Conservation (phyloP, 2,797 vertebrate species). For the Acanthurus leucopareius region DNA sequence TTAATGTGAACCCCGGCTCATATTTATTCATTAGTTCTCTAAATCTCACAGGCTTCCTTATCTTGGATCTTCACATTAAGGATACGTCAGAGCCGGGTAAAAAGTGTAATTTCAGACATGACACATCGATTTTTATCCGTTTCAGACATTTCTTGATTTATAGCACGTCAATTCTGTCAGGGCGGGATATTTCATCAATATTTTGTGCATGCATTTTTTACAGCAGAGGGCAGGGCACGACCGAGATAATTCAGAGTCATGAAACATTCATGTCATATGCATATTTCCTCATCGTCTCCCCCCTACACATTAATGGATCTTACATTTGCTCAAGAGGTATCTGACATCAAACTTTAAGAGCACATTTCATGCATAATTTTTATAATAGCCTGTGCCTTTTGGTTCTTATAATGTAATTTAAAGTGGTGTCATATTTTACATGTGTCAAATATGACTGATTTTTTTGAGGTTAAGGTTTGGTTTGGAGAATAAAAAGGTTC, state of each 20-base stretch:
- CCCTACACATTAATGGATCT: background rate
- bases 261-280: conserved; percentile 59
- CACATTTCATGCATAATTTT: conserved; percentile 28
- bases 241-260: conserved; percentile 51
- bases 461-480: background rate
- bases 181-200: conserved; percentile 57
- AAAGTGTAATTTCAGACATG: conserved; percentile 48
- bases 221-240: conserved; percentile 11
- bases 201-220: conserved; percentile 46
- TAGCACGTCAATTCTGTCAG: conserved; percentile 53
- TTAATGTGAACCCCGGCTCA: conserved; percentile 1
- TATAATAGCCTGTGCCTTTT: background rate
- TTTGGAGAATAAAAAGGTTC: conserved; percentile 33
- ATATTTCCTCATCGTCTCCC: conserved; percentile 7
- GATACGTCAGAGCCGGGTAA: conserved; percentile 31
- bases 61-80: conserved; percentile 52
- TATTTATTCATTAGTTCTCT: conserved; percentile 33
- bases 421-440: conserved; percentile 4
- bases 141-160: conserved; percentile 54
- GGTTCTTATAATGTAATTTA: too few relatives aligned
- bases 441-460: conserved; percentile 31
- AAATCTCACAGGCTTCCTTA: conserved; percentile 17
- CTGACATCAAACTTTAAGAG: conserved; percentile 24
- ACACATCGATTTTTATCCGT: conserved; percentile 58
- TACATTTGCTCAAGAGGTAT: conserved; percentile 29